A percentile compares a stretch with the other conserved stretches of the same genome.
phyloP scores from a whole-genome alignment of 1,140 invertebrate genomes.

The Cyphomyrmex costatus region DNA sequence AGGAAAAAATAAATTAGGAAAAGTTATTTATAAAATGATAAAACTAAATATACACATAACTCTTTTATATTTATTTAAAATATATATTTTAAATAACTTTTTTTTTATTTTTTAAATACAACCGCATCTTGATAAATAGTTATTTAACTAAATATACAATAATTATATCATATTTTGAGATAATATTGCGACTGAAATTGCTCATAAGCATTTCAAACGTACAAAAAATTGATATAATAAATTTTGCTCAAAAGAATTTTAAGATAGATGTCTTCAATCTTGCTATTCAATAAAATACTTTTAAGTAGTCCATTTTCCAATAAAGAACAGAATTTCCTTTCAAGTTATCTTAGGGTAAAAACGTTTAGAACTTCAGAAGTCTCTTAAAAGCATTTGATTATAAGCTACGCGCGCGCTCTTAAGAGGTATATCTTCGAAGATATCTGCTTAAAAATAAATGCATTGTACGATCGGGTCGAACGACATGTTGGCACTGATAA shows the following conservation, averaged over 20 bases:
- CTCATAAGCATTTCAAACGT: background rate
- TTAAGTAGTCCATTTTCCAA: background rate
- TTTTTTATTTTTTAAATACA: too few relatives aligned
- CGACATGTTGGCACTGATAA: conserved; percentile 41
- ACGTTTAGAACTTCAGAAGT: background rate
- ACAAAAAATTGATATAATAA: background rate
- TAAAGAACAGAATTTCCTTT: background rate
- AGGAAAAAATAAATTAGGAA: too few relatives aligned
- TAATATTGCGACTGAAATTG: background rate
- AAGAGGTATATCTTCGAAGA: background rate
- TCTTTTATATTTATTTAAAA: too few relatives aligned
- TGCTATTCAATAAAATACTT: background rate
- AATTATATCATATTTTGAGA: background rate
- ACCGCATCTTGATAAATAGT: background rate
- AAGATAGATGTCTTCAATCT: background rate
- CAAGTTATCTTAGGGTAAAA: background rate
- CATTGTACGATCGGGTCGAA: conserved; percentile 12
- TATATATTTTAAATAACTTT: too few relatives aligned
- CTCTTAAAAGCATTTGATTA: conserved; percentile 30
- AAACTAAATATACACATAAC: too few relatives aligned
- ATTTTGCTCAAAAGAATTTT: background rate
- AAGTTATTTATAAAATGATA: too few relatives aligned
- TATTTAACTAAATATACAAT: background rate
- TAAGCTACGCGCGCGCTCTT: background rate
- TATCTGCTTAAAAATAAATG: conserved; percentile 31